These are phyloP conservation scores for Helogale parvula DNA, from an alignment of 2,113 vertebrate genomes.

Conservation along the genomic window DNA sequence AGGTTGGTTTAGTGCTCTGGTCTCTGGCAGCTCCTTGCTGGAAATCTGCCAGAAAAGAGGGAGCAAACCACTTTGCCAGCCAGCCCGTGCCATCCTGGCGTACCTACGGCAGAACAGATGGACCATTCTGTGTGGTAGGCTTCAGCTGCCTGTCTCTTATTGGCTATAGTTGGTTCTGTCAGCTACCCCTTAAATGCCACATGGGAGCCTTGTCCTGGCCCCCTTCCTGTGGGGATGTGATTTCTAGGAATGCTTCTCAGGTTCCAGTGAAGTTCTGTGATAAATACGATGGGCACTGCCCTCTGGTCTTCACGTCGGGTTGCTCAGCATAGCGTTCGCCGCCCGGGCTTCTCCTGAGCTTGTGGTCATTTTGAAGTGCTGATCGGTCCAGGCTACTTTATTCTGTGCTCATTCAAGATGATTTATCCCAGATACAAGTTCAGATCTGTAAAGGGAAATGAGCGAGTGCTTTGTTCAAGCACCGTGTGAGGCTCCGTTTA, in stretches of 20 bases:
- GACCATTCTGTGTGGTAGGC: background rate
- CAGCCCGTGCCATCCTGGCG: background rate
- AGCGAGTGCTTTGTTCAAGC: background rate
- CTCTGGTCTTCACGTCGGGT: background rate
- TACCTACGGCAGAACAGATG: background rate
- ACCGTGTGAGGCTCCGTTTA: accelerated
- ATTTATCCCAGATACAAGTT: background rate
- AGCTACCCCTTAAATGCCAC: background rate
- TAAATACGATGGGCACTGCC: too few species aligned
- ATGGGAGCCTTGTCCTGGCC: background rate
- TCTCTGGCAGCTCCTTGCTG: background rate
- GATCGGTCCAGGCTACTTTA: background rate
- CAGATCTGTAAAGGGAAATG: background rate
- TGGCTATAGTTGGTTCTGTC: background rate
- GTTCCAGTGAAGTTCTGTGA: background rate
- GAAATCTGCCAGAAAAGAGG: background rate
- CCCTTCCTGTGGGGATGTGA: background rate
- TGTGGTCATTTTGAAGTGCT: background rate
- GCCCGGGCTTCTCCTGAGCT: background rate
- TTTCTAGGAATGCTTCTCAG: background rate
- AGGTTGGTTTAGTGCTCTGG: background rate
- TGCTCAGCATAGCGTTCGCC: background rate
- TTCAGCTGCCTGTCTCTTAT: background rate
- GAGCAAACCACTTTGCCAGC: background rate
- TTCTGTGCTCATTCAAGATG: background rate